These are phyloP conservation scores for Gymnopithys bicolor DNA, from an alignment of 2,797 vertebrate species.

Conservation along the genomic window DNA sequence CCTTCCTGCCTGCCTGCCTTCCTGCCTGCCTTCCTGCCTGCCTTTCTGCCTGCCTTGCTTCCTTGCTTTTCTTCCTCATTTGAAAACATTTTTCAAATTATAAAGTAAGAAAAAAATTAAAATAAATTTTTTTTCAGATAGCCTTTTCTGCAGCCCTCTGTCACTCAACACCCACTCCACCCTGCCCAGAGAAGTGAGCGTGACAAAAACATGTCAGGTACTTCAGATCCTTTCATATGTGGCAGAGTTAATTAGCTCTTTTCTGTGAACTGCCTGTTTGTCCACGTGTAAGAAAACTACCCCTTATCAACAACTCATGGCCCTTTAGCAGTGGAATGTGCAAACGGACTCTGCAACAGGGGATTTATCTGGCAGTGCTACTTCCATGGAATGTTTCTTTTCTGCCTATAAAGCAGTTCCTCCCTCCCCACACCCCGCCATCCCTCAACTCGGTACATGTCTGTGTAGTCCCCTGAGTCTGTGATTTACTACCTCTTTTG, in stretches of 20 bases:
- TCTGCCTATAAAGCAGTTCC: constrained; percentile 17
- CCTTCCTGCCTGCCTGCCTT: too few species aligned
- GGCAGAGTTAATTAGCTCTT: neutral
- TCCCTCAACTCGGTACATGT: constrained; percentile 4
- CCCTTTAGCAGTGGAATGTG: constrained; percentile 47
- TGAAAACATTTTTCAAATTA: neutral
- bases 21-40: too few species aligned
- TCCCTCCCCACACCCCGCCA: constrained; percentile 42
- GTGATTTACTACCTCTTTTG: constrained; percentile 53
- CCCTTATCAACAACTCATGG: neutral
- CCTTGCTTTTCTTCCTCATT: neutral
- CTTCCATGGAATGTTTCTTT: constrained; percentile 39
- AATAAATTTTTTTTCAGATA: neutral
- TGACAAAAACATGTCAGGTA: constrained; percentile 17
- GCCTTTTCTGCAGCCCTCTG: neutral
- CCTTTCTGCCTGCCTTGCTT: too few species aligned
- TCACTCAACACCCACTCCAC: neutral
- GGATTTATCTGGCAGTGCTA: constrained; percentile 37
- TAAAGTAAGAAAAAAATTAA: neutral
- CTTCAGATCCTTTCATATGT: neutral
- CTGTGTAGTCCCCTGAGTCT: constrained; percentile 10
- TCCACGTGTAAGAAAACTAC: neutral
- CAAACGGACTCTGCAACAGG: neutral
- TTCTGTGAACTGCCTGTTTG: constrained; percentile 14
- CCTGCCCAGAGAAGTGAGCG: neutral